Conservation (phyloP, 2,888 invertebrate species). For the Diaphora mendica region DNA sequence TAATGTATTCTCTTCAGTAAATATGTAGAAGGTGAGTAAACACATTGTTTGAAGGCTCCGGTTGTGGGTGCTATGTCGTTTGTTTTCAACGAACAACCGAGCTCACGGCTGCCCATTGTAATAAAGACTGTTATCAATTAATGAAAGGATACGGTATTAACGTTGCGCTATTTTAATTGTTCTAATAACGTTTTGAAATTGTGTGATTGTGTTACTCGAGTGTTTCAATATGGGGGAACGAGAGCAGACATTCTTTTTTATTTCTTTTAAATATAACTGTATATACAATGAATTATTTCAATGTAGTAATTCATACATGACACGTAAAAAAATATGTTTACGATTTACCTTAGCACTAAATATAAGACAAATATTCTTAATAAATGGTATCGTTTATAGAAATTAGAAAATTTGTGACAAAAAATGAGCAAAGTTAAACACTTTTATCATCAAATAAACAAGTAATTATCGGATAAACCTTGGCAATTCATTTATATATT, state of each 20-base stretch:
- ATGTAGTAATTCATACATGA: background rate
- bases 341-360: background rate
- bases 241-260: background rate
- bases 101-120: slow-evolving; percentile 32
- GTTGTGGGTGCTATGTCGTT: slow-evolving; percentile 28
- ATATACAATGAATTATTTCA: background rate
- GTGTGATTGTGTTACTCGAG: slow-evolving; percentile 18
- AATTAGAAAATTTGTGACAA: background rate
- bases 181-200: slow-evolving; percentile 21
- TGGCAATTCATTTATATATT: background rate
- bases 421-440: background rate
- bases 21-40: slow-evolving; percentile 54
- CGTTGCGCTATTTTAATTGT: slow-evolving; percentile 31
- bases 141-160: slow-evolving; percentile 35
- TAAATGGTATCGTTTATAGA: background rate
- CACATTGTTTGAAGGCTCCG: slow-evolving; percentile 43
- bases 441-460: background rate
- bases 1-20: slow-evolving; percentile 56
- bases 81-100: slow-evolving; percentile 30
- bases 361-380: background rate
- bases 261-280: background rate
- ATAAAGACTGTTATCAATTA: slow-evolving; percentile 37
- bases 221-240: background rate
- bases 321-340: background rate
- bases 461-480: too few species aligned